Conservation (phyloP, 1,140 invertebrate species). For the Cecropterus lyciades region DNA sequence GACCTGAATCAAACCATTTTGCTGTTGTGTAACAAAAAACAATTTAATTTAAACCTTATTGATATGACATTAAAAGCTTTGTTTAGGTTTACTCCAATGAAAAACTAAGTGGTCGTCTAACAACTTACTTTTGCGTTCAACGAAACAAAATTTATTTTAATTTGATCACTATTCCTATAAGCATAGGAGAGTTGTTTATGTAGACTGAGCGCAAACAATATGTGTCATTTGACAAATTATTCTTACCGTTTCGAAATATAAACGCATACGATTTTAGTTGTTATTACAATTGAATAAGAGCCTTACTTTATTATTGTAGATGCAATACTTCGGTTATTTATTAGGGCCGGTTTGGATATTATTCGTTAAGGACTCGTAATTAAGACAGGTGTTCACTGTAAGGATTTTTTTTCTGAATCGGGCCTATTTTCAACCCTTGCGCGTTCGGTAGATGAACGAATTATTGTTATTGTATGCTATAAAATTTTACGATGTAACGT, state of each 20-base stretch:
- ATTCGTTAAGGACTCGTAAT: conserved; percentile 55
- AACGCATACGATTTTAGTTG: conserved; percentile 6
- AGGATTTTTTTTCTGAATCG: conserved; percentile 40
- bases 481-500: conserved; percentile 5
- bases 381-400: conserved; percentile 71
- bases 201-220: background rate
- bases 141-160: conserved; percentile 13
- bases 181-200: conserved; percentile 12
- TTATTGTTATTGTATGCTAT: conserved; percentile 15
- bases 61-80: background rate
- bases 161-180: conserved; percentile 18
- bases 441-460: conserved; percentile 17
- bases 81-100: background rate
- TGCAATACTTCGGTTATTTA: conserved; percentile 9
- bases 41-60: conserved; percentile 43
- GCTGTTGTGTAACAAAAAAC: no score
- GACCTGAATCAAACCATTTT: conserved; percentile 9
- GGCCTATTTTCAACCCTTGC: conserved; percentile 35
- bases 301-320: background rate
- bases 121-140: background rate
- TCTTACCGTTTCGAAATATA: conserved; percentile 1
- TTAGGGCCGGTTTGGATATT: conserved; percentile 35
- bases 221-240: conserved; percentile 16
- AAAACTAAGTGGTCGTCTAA: background rate
- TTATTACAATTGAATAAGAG: conserved; percentile 6